A percentile compares a stretch with the other conserved stretches of the same genome.
These are phyloP conservation scores for Romanogobio albipinnatus DNA, from an alignment of 2,113 vertebrate species.

Conservation along the genomic window DNA sequence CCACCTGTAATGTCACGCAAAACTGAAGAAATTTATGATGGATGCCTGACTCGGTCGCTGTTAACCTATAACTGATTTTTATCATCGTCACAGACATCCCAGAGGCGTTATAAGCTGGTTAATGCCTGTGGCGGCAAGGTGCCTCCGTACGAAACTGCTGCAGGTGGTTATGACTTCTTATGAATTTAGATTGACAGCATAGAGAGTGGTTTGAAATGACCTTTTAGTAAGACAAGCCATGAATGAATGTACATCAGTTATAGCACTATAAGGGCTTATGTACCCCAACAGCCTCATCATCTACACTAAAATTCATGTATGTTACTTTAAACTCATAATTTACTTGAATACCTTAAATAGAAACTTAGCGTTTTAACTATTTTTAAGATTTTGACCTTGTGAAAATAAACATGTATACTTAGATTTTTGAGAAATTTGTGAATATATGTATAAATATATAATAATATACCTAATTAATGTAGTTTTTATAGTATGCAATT, in stretches of 20 bases:
- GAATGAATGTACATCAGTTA: slow-evolving; percentile 37
- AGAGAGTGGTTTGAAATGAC: slow-evolving; percentile 48
- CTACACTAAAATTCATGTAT: neutral
- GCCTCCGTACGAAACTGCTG: slow-evolving; percentile 1
- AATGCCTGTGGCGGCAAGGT: slow-evolving; percentile 41
- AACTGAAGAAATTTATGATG: slow-evolving; percentile 32
- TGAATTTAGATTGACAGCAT: slow-evolving; percentile 32
- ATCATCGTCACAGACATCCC: slow-evolving; percentile 41
- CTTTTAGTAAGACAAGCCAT: slow-evolving; percentile 49
- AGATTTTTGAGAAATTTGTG: too few relatives aligned
- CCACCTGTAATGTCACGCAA: slow-evolving; percentile 53
- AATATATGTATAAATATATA: too few relatives aligned
- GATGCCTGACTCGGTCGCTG: slow-evolving; percentile 13
- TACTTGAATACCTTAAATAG: neutral
- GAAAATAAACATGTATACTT: too few relatives aligned
- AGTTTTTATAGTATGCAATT: too few relatives aligned
- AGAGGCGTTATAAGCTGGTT: slow-evolving; percentile 39
- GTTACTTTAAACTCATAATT: neutral
- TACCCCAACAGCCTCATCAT: neutral
- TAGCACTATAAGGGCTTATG: neutral
- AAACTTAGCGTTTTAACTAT: too few relatives aligned
- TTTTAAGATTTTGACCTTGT: too few relatives aligned
- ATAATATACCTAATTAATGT: too few relatives aligned
- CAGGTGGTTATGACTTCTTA: slow-evolving; percentile 40
- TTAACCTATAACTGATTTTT: slow-evolving; percentile 47